These are phyloP conservation scores for Chrysina gloriosa DNA, from an alignment of 2,888 invertebrate genomes.

Conservation along the genomic window DNA sequence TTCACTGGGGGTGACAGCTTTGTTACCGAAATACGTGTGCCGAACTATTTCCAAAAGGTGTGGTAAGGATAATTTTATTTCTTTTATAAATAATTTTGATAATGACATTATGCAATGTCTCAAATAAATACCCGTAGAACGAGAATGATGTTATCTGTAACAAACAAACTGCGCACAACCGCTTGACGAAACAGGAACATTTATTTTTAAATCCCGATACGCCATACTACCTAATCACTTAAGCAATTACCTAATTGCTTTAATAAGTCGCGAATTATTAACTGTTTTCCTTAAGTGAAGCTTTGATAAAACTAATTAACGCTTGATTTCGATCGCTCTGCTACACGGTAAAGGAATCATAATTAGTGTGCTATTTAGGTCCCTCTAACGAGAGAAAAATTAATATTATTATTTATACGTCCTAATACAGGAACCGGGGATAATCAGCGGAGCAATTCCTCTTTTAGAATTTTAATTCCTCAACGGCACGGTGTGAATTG, in stretches of 20 bases:
- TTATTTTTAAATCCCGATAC: conserved; percentile 24
- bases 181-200: conserved; percentile 12
- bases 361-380: conserved; percentile 6
- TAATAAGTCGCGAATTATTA: conserved; percentile 21
- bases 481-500: not conserved
- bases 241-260: conserved; percentile 27
- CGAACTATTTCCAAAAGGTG: too few species aligned
- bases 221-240: conserved; percentile 9
- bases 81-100: too few species aligned
- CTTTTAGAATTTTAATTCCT: conserved; percentile 36
- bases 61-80: too few species aligned
- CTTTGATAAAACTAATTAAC: conserved; percentile 33
- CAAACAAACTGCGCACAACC: not conserved
- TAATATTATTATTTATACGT: conserved; percentile 4
- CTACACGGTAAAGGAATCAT: conserved; percentile 15
- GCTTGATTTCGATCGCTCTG: conserved; percentile 8
- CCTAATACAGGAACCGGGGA: conserved; percentile 32
- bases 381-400: conserved; percentile 12
- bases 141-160: too few species aligned
- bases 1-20: too few species aligned
- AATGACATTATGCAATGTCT: too few species aligned
- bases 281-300: conserved; percentile 15
- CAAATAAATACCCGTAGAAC: too few species aligned
- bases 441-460: conserved; percentile 37
- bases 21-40: too few species aligned